phyloP scores from a whole-genome alignment of 2,113 vertebrate genomes.

The Psephotus haematonotus region DNA sequence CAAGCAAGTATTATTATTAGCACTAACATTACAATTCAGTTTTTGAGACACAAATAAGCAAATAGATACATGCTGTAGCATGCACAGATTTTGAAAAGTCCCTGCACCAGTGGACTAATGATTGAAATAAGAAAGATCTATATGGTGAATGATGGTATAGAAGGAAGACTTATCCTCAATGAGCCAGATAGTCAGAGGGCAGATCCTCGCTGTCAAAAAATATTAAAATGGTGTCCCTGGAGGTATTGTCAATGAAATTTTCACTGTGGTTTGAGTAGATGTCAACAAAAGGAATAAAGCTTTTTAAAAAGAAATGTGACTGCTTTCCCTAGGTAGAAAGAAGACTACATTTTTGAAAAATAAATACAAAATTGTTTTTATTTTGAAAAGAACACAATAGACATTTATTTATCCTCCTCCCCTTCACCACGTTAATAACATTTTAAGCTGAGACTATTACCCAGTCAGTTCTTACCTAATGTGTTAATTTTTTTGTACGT shows the following conservation, averaged over 20 bases:
- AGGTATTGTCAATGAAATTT: background rate
- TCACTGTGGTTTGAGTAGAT: background rate
- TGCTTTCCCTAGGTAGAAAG: background rate
- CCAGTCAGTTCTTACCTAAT: background rate
- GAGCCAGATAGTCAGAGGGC: background rate
- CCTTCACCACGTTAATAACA: background rate
- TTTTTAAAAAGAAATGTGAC: background rate
- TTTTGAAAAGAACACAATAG: background rate
- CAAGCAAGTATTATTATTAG: background rate
- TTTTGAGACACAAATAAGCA: background rate
- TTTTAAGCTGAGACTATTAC: background rate
- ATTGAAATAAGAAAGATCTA: background rate
- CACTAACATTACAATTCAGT: background rate
- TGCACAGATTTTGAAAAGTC: background rate
- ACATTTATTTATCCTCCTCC: background rate
- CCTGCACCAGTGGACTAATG: background rate
- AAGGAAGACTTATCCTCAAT: background rate
- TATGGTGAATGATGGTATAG: background rate
- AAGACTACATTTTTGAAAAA: background rate
- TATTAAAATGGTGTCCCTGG: slow-evolving; percentile 4
- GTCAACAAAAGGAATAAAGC: background rate
- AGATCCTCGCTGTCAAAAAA: background rate
- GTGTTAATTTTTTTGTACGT: background rate
- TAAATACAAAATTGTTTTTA: background rate
- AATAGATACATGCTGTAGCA: background rate